phyloP scores from a whole-genome alignment of 2,888 invertebrate species.

The Amphipyra tragopoginis region DNA sequence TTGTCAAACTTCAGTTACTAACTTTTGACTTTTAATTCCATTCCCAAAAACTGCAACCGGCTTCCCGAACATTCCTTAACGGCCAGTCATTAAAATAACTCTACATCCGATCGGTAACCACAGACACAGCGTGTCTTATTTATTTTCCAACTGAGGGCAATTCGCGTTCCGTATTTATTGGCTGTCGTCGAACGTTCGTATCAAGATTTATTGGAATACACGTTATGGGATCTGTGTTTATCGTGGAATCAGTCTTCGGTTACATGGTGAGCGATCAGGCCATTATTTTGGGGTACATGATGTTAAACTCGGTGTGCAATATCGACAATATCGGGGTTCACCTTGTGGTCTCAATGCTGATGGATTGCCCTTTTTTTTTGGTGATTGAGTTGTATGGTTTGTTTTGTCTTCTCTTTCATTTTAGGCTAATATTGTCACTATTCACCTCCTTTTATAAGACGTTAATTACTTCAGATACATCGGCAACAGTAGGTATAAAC shows the following conservation, averaged over 20 bases:
- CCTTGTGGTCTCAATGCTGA: neutral
- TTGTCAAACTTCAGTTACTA: too few relatives aligned
- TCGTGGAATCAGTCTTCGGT: conserved; percentile 48
- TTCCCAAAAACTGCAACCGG: too few relatives aligned
- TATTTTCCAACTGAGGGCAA: conserved; percentile 76
- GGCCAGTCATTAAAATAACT: conserved; percentile 59
- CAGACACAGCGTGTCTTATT: conserved; percentile 70
- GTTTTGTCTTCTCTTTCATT: too few relatives aligned
- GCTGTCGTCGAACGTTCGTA: conserved; percentile 67
- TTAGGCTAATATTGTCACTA: too few relatives aligned
- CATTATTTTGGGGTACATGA: conserved; percentile 3
- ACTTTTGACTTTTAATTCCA: too few relatives aligned
- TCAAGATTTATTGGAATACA: conserved; percentile 67
- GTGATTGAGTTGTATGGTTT: too few relatives aligned
- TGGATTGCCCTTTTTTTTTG: neutral
- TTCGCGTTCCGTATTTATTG: conserved; percentile 70
- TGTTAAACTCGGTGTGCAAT: neutral
- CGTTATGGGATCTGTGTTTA: conserved; percentile 61
- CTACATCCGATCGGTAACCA: conserved; percentile 58
- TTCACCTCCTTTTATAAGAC: too few relatives aligned
- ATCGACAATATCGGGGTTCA: neutral
- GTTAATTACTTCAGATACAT: too few relatives aligned
- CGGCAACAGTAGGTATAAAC: too few relatives aligned
- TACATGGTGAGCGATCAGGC: conserved; percentile 10
- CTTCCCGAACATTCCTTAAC: conserved; percentile 33